Conservation (phyloP, 1,140 invertebrate species). For the Epicauta chinensis region DNA sequence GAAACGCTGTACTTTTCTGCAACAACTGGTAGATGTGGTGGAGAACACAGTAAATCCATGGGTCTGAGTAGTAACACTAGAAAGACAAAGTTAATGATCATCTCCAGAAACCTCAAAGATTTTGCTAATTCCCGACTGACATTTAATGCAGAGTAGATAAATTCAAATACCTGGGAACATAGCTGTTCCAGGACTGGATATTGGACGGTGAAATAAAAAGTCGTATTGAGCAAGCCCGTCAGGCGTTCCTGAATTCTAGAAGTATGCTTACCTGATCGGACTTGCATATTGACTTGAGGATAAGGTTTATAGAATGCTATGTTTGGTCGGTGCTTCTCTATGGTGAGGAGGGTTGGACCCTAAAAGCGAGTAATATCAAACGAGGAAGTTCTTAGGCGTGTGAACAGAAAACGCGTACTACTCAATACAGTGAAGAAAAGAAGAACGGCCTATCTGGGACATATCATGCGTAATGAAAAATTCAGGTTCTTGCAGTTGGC, state of each 20-base stretch:
- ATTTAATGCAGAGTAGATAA: not conserved
- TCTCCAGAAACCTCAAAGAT: too few relatives aligned
- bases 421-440: too few relatives aligned
- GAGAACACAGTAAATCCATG: slow-evolving; percentile 5
- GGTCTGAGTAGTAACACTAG: not conserved
- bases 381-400: too few relatives aligned
- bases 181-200: slow-evolving; percentile 1
- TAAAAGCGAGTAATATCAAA: too few relatives aligned
- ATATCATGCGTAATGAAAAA: not conserved
- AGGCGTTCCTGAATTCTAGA: not conserved
- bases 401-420: too few relatives aligned
- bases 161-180: slow-evolving; percentile 12
- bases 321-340: too few relatives aligned
- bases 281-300: not conserved
- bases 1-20: too few relatives aligned
- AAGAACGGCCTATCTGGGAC: too few relatives aligned
- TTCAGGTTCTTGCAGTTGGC: slow-evolving; percentile 4
- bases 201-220: slow-evolving; percentile 8
- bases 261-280: not conserved
- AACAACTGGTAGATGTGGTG: slow-evolving; percentile 6
- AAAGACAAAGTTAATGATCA: not conserved
- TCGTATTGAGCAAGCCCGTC: slow-evolving; percentile 1
- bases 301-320: too few relatives aligned
- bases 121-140: not conserved
- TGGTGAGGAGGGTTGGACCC: too few relatives aligned